These are phyloP conservation scores for Lochmaea capreae DNA, from an alignment of 2,888 invertebrate species.

Conservation along the genomic window DNA sequence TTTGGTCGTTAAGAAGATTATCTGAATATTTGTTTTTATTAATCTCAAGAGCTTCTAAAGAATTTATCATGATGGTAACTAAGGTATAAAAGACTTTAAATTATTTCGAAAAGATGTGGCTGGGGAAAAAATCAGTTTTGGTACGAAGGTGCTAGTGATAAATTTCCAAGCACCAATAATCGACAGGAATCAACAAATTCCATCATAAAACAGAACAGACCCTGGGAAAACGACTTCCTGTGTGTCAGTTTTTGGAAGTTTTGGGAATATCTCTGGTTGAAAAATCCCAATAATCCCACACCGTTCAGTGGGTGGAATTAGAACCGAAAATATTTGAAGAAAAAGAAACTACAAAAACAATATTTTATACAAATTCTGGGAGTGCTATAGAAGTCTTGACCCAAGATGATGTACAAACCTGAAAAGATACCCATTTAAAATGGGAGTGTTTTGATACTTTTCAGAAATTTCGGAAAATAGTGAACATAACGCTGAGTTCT, in stretches of 20 bases:
- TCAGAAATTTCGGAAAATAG: background rate
- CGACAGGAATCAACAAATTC: background rate
- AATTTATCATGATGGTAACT: constrained; percentile 5
- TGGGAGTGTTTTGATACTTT: background rate
- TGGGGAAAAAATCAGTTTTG: constrained; percentile 11
- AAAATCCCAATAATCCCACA: background rate
- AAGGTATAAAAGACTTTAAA: background rate
- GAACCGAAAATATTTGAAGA: constrained; percentile 4
- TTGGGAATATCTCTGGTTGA: background rate
- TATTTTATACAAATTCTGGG: background rate
- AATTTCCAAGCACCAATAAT: constrained; percentile 6
- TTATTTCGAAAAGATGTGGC: constrained; percentile 15
- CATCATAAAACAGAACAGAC: background rate
- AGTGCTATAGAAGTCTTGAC: constrained; percentile 7
- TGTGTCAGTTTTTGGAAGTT: background rate
- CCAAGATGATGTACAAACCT: constrained; percentile 4
- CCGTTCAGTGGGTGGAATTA: background rate
- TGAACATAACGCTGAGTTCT: background rate
- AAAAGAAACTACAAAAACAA: background rate
- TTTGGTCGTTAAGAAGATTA: too few species aligned
- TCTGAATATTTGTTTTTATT: too few species aligned
- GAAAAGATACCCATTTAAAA: background rate
- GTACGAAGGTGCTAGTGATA: background rate
- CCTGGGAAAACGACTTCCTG: constrained; percentile 8
- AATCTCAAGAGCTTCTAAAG: too few species aligned